phyloP scores from a whole-genome alignment of 2,113 vertebrate genomes.

The Alligator mississippiensis region DNA sequence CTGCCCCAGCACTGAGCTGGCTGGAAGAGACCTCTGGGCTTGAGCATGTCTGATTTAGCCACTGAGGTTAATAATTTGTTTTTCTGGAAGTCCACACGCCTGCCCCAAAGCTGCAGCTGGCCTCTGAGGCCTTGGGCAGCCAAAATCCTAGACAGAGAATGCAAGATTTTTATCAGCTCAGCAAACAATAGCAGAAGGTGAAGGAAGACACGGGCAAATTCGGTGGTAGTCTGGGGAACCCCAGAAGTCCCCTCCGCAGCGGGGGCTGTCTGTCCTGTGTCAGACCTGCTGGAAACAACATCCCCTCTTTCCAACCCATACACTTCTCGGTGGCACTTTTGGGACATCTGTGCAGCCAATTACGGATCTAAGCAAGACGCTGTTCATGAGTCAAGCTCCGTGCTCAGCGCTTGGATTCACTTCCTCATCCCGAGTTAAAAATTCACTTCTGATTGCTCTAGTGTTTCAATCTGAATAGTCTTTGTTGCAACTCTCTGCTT shows the following conservation, averaged over 20 bases:
- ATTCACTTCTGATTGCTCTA: background rate
- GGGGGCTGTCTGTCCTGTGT: too few species aligned
- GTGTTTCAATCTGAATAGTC: background rate
- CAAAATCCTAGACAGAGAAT: rapidly evolving
- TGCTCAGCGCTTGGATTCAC: rapidly evolving
- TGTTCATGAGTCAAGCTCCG: background rate
- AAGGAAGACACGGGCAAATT: background rate
- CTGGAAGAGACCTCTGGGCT: background rate
- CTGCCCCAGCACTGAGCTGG: rapidly evolving
- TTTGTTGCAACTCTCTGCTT: background rate
- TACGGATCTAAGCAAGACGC: background rate
- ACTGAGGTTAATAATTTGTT: background rate
- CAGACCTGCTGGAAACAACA: background rate
- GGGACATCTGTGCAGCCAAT: background rate
- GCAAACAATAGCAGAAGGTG: background rate
- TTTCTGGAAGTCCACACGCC: background rate
- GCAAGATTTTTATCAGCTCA: background rate
- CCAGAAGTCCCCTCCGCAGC: background rate
- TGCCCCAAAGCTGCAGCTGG: background rate
- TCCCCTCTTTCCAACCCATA: background rate
- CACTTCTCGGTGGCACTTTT: background rate
- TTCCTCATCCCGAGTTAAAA: conserved; percentile 17
- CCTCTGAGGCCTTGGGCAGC: background rate
- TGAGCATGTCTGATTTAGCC: background rate
- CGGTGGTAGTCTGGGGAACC: background rate